Base-by-base conservation (phyloP, 1,140 invertebrate species). In the Eriosoma lanigerum region DNA sequence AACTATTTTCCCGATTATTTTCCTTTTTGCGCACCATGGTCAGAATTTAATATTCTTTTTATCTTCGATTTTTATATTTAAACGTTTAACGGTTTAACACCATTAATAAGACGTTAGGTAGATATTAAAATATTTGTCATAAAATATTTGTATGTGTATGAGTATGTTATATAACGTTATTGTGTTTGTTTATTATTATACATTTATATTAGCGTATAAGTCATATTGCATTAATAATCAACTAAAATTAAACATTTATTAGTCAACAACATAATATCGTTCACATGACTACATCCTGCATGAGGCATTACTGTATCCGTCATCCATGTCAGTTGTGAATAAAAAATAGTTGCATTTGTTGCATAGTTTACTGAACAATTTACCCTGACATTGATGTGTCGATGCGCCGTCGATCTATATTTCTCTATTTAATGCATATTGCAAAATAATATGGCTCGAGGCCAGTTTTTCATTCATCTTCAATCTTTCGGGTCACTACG, bases 401-500 rank as follows among this genome's bases (percentile, higher is more conserved):
- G 19, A 38, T 12, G 24, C 52, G 24, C 52, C 38, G 44, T 50
- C 46, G 24, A 29, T 72, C 48, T 29, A 32, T 62, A 50, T 72
- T 50, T 50, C 17, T 72, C 38, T 52, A 29, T 72, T 52, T 32
- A n/a, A 29, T 24, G 12, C 48, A 50, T 72, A 72, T 72, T 72
- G 26, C 24, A 50, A 52, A 52, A 72, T 72, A 50, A 52, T 72
- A 72, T 72, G 68, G 68, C 46, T 52, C 24, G 19, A 72, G 46
- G 68, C 68, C 68, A 72, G 68, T 29, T 52, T 9, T 72, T 72
- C 68, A 72, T 72, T 72, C 46, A 72, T 72, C 1, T 52, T 4
- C 48, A 52, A 72, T 52, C 46, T 29, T 52, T 9, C 15, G 32
- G 60, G 8, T 38, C 44, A 50, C 17, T 26, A 72, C 17, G 12